These are phyloP conservation scores for Drosophila fulvimacula DNA, from an alignment of 2,888 invertebrate species.

Conservation along the genomic window DNA sequence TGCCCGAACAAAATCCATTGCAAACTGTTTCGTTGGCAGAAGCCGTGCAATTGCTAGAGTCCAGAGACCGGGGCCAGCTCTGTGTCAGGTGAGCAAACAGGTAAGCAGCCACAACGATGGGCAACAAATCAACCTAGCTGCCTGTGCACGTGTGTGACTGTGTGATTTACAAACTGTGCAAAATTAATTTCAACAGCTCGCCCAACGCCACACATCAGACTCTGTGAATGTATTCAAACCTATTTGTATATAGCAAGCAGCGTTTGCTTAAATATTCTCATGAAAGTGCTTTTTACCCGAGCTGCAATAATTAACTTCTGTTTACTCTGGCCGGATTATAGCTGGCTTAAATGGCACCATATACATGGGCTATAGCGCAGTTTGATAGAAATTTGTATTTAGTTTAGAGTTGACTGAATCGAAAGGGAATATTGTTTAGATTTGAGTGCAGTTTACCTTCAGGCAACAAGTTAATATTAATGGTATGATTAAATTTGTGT, in stretches of 20 bases:
- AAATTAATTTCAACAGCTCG: constrained; percentile 41
- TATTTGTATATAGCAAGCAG: constrained; percentile 3
- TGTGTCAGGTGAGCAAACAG: constrained; percentile 28
- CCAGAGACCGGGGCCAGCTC: constrained; percentile 4
- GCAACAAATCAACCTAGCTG: constrained; percentile 39
- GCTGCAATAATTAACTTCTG: constrained; percentile 5
- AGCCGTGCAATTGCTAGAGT: constrained; percentile 4
- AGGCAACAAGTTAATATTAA: not conserved
- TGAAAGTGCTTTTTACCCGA: constrained; percentile 5
- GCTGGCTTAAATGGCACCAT: not conserved
- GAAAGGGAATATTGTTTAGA: not conserved
- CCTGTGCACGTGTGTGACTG: constrained; percentile 7
- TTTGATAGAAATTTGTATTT: not conserved
- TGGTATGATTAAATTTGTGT: not conserved
- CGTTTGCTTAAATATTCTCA: not conserved
- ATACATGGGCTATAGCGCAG: not conserved
- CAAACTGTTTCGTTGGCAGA: constrained; percentile 12
- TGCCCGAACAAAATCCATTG: constrained; percentile 31
- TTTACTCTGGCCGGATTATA: not conserved
- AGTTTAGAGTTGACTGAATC: not conserved
- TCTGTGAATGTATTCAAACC: constrained; percentile 9
- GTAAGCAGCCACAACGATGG: constrained; percentile 33
- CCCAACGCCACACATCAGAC: constrained; percentile 4
- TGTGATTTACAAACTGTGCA: constrained; percentile 28
- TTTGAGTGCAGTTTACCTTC: not conserved